Evolutionary conservation across 2,113 vertebrate genomes (phyloP).

Genomic region (Glaucidium brasilianum): DNA sequence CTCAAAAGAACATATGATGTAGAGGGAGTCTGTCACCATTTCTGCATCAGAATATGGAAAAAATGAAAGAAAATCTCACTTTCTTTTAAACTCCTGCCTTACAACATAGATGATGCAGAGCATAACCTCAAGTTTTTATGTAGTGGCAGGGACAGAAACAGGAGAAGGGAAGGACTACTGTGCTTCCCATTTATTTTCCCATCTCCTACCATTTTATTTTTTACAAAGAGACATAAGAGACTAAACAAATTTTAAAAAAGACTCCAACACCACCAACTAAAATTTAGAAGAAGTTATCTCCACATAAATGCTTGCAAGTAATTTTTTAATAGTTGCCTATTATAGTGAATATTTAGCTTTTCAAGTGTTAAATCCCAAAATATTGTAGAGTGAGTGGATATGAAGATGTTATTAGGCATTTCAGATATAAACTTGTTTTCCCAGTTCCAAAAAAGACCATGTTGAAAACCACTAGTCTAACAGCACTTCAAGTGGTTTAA

Average conservation of each 20-base stretch:
- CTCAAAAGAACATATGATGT: neutral
- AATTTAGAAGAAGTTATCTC: neutral
- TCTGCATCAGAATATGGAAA: neutral
- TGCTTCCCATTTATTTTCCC: neutral
- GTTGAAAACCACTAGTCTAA: neutral
- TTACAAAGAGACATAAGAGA: neutral
- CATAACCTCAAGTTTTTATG: neutral
- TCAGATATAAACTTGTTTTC: neutral
- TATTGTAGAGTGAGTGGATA: neutral
- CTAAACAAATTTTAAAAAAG: neutral
- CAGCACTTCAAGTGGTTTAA: neutral
- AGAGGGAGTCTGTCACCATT: neutral
- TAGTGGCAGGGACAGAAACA: neutral
- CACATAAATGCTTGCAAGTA: neutral
- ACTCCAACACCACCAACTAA: neutral
- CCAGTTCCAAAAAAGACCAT: neutral
- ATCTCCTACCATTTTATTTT: neutral
- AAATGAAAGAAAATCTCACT: neutral
- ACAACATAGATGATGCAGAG: neutral
- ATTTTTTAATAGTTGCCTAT: neutral
- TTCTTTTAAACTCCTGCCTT: neutral
- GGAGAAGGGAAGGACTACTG: neutral
- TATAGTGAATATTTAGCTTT: neutral
- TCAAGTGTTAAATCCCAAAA: neutral
- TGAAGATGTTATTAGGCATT: neutral